Conservation (phyloP, 2,888 invertebrate genomes). For the Orthosia incerta region DNA sequence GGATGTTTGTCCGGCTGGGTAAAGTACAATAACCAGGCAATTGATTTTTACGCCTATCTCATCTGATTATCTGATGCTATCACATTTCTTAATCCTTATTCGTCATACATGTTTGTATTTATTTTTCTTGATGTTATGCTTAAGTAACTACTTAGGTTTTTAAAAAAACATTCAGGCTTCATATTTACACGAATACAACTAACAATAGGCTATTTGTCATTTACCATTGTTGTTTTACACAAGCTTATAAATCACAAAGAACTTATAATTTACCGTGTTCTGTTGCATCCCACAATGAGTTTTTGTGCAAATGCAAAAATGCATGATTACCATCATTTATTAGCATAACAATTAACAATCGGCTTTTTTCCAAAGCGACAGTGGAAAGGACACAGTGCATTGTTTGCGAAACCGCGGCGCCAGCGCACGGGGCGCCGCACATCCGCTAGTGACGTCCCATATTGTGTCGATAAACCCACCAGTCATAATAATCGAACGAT, state of each 20-base stretch:
- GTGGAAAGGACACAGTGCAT: conserved; percentile 80
- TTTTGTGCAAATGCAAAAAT: conserved; percentile 65
- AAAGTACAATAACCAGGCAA: conserved; percentile 40
- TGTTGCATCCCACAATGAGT: conserved; percentile 57
- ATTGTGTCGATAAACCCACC: conserved; percentile 75
- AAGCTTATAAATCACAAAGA: conserved; percentile 45
- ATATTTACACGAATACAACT: conserved; percentile 23
- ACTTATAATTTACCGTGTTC: conserved; percentile 37
- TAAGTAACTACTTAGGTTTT: background rate
- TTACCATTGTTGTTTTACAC: conserved; percentile 41
- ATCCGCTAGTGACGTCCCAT: conserved; percentile 86
- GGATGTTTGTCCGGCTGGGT: conserved; percentile 22
- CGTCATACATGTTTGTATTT: background rate
- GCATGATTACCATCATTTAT: conserved; percentile 72
- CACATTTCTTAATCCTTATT: conserved; percentile 17
- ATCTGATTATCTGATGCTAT: conserved; percentile 32
- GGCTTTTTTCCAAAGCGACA: conserved; percentile 80
- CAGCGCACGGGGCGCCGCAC: conserved; percentile 80
- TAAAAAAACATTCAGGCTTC: conserved; percentile 19
- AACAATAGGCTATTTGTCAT: conserved; percentile 54
- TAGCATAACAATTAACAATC: conserved; percentile 86
- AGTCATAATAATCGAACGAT: conserved; percentile 76
- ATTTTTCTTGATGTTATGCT: conserved; percentile 3
- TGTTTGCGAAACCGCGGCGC: conserved; percentile 85
- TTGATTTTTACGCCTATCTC: conserved; percentile 13